Evolutionary conservation across 2,113 vertebrate species (phyloP), one percentile per base, ranked within the genome.

Genomic region (Plecturocebus donacophilus): DNA sequence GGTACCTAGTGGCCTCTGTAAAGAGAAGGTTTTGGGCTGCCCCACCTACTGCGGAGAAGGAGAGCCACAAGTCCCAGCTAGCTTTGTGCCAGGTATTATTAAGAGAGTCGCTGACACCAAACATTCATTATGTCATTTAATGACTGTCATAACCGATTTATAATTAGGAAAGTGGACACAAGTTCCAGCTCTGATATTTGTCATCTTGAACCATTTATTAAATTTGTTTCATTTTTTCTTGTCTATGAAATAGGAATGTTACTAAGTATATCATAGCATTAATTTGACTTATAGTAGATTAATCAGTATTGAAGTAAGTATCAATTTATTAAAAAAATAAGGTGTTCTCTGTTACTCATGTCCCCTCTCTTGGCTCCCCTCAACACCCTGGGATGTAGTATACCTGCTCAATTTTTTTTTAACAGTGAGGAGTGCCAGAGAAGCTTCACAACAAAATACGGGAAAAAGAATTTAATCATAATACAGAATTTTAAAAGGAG

Each of bases 311-410:
- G 5, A 83, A 87, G 79, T n/a, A 87, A 92, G 14, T 71, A 49
- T 91, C 58, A 88, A 30, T 52, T 93, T 88, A 42, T 47, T 75
- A 32, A 76, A 38, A 38, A 68, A 35, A 16, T 56, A 27, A 91
- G 17, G 3, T 77, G 19, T 45, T 84, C 52, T 91, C 13, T 79
- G 35, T 87, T 19, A 40, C 20, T 68, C 79, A 11, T 35, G 42
- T 32, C 11, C 12, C 20, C 17, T 0, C n/a, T 16, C 4, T 45
- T 20, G 14, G 6, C 2, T 45, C 14, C 9, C 2, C 2, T 1
- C 8, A 5, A 12, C 20, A 21, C 19, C 5, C 77, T 23, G 35
- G 20, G 20, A 45, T 83, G 83, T 77, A 38, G 19, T 47, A 1
- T 73, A 20, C 47, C 20, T 80, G 16, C 61, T 0, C 4, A 14